Percentiles rank a stretch among this genome's conserved stretches.
Conservation (phyloP, 2,797 vertebrate genomes). For the Fistularia commersonii region DNA sequence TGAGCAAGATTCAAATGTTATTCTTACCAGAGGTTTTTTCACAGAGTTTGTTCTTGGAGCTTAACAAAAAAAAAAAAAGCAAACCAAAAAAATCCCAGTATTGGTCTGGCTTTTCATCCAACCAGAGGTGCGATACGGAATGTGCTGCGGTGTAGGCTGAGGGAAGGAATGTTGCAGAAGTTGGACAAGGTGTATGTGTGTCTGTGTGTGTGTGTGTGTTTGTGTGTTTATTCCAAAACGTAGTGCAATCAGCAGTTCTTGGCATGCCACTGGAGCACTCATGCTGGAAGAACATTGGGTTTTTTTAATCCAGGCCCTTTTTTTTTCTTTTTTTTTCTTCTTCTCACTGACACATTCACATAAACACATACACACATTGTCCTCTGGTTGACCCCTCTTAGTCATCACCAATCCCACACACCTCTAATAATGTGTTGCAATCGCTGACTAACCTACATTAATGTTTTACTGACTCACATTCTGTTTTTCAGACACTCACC, state of each 20-base stretch:
- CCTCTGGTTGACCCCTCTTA: slow-evolving; percentile 36
- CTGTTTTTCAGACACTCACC: background rate
- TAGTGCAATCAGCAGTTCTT: slow-evolving; percentile 34
- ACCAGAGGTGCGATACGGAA: background rate
- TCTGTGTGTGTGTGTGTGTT: slow-evolving; percentile 7
- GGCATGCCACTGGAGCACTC: slow-evolving; percentile 23
- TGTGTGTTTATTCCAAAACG: slow-evolving; percentile 31
- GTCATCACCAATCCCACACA: slow-evolving; percentile 24
- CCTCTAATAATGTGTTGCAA: slow-evolving; percentile 25
- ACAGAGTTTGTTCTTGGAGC: too few relatives aligned
- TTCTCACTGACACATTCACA: slow-evolving; percentile 2
- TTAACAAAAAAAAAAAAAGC: too few relatives aligned
- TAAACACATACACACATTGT: slow-evolving; percentile 19
- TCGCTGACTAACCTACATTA: slow-evolving; percentile 22
- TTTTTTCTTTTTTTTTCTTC: slow-evolving; percentile 2
- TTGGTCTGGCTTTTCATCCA: background rate
- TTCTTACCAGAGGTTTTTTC: too few relatives aligned
- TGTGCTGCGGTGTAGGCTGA: background rate
- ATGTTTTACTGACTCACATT: slow-evolving; percentile 26
- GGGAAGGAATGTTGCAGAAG: slow-evolving; percentile 11
- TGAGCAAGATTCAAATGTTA: too few relatives aligned
- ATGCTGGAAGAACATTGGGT: slow-evolving; percentile 34
- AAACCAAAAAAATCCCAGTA: too few relatives aligned
- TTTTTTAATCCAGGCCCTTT: slow-evolving; percentile 18
- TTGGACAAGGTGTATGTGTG: slow-evolving; percentile 2